Evolutionary conservation across 2,888 invertebrate species (phyloP).

Genomic region (Lepidocyrtoides sp.): DNA sequence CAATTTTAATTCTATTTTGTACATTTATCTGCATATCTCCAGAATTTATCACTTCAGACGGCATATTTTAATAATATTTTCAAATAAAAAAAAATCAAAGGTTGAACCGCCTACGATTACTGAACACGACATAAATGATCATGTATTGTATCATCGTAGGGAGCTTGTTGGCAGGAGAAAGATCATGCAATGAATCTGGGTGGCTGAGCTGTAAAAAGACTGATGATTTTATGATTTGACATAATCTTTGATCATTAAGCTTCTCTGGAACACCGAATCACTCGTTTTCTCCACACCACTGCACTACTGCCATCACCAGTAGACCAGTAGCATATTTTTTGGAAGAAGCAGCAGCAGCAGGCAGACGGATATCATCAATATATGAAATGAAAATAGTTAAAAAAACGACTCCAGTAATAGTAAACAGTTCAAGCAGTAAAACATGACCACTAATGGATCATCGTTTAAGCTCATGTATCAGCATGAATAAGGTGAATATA

Average conservation of each 20-base stretch:
- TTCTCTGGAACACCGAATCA: slow-evolving; percentile 62
- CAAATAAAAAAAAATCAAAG: slow-evolving; percentile 66
- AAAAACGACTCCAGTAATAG: slow-evolving; percentile 38
- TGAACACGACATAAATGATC: slow-evolving; percentile 41
- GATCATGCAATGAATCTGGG: slow-evolving; percentile 65
- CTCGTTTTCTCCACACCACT: slow-evolving; percentile 25
- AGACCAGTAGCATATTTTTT: no score
- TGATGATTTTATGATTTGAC: slow-evolving; percentile 80
- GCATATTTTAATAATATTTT: slow-evolving; percentile 12
- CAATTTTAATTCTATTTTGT: slow-evolving; percentile 9
- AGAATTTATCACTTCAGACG: background rate
- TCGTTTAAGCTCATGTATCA: slow-evolving; percentile 28
- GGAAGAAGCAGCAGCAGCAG: slow-evolving; percentile 35
- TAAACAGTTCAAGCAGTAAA: background rate
- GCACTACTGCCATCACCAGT: background rate
- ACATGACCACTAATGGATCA: slow-evolving; percentile 27
- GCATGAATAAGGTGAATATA: slow-evolving; percentile 5
- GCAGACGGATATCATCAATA: slow-evolving; percentile 21
- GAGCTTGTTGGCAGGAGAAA: background rate
- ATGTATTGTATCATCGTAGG: background rate
- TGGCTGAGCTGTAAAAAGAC: slow-evolving; percentile 74
- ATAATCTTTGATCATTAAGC: slow-evolving; percentile 78
- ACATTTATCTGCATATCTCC: background rate
- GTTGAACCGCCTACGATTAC: slow-evolving; percentile 58
- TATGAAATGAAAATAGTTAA: background rate